These are phyloP conservation scores for Pterocles gutturalis DNA, from an alignment of 2,113 vertebrate species.

Conservation along the genomic window DNA sequence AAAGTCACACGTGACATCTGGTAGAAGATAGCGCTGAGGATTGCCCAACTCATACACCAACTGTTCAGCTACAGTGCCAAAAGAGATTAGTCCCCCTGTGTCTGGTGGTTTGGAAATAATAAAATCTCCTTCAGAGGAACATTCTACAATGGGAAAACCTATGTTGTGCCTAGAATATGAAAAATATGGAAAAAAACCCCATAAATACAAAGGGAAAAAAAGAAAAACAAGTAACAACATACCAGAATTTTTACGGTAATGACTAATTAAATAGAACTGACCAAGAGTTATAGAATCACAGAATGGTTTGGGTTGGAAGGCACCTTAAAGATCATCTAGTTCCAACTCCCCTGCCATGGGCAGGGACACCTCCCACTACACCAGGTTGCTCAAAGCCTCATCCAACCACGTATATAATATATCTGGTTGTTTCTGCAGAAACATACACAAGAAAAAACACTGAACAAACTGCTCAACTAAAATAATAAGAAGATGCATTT, in stretches of 20 bases:
- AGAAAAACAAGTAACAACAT: background rate
- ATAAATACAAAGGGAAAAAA: background rate
- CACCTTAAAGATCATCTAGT: too few relatives aligned
- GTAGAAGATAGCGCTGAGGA: conserved; percentile 83
- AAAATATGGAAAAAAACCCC: background rate
- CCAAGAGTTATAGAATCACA: background rate
- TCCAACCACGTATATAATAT: background rate
- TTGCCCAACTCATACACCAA: conserved; percentile 88
- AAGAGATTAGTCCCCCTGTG: conserved; percentile 84
- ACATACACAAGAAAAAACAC: background rate
- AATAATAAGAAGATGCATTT: background rate
- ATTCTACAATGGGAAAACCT: conserved; percentile 87
- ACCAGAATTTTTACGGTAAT: background rate
- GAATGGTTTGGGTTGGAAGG: too few relatives aligned
- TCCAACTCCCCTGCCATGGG: too few relatives aligned
- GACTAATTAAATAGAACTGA: background rate
- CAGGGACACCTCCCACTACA: too few relatives aligned
- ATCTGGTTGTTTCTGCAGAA: background rate
- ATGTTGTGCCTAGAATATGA: conserved; percentile 83
- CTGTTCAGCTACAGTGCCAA: conserved; percentile 87
- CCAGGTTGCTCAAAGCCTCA: too few relatives aligned
- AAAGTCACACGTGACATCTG: conserved; percentile 90
- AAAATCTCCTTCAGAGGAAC: conserved; percentile 83
- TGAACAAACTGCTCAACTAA: background rate
- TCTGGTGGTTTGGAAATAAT: conserved; percentile 82